Evolutionary conservation across 2,888 invertebrate genomes (phyloP), one percentile per base, ranked within the genome.

Genomic region (Mactromeris polynyma): DNA sequence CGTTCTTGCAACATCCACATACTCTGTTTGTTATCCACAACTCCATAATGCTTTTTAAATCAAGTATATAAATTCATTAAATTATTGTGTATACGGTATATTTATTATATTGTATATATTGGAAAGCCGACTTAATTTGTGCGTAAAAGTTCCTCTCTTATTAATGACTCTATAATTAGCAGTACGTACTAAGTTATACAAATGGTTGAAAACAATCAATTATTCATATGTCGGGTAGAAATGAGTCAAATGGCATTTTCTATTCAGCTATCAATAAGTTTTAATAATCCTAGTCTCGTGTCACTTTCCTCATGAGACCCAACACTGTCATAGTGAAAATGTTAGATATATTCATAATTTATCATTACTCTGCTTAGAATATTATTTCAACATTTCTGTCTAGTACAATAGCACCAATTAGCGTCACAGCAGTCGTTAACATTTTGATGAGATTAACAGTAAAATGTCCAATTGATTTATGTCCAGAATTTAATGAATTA

Each of bases 301-400:
- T 84, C 84, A 78, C 36, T 78, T 78, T 77, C 78, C 77, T 26
- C 46, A 1, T 42, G 73, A 38, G 77, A 26, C n/a, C 26, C 33
- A 36, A 14, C 51, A 36, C 26, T 42, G 78, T 77, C 33, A 69
- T 26, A 42, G 31, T 26, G 46, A 54, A 69, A 38, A 42, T 31
- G 51, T 36, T 84, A 54, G 84, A 54, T 51, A 42, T 84, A 77
- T 84, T 84, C 78, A 84, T 84, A 78, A 84, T 84, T 84, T 54
- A 84, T 51, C 14, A 17, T 33, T 36, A 26, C 33, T 31, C n/a
- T 33, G 36, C 73, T 19, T 33, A 31, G 17, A 17, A 33, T 26
- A 73, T 33, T 33, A 36, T 73, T 73, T 33, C 36, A 73, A 73
- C 33, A 33, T 73, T 73, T 73, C 36, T 26, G 11, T 26, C 58